Percentiles rank a stretch among this genome's conserved stretches.
Conservation (phyloP, 2,113 vertebrate genomes). For the Neomonachus schauinslandi region DNA sequence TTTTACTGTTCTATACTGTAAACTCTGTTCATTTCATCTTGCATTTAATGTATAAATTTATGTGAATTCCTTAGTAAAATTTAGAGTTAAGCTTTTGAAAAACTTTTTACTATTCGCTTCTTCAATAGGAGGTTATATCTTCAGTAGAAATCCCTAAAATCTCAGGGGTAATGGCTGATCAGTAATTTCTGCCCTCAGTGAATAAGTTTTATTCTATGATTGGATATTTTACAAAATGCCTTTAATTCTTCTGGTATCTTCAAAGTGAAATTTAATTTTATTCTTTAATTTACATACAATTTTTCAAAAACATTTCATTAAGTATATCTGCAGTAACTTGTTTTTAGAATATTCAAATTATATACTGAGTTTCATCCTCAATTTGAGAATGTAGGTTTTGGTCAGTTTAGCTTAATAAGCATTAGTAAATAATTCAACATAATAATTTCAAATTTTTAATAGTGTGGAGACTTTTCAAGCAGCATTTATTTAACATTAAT, state of each 20-base stretch:
- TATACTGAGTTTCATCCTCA: slow-evolving; percentile 26
- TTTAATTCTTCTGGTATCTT: slow-evolving; percentile 47
- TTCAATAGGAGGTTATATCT: background rate
- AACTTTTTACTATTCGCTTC: background rate
- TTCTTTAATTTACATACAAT: slow-evolving; percentile 11
- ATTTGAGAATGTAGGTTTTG: background rate
- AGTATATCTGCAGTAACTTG: background rate
- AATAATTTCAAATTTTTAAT: slow-evolving; percentile 25
- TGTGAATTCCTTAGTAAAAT: slow-evolving; percentile 39
- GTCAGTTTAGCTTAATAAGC: slow-evolving; percentile 20
- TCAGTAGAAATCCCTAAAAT: background rate
- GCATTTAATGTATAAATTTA: background rate
- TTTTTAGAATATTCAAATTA: slow-evolving; percentile 4
- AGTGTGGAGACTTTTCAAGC: background rate
- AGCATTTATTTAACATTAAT: slow-evolving; percentile 28
- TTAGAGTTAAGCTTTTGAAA: slow-evolving; percentile 47
- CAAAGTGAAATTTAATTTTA: slow-evolving; percentile 50
- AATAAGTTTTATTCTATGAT: background rate
- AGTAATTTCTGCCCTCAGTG: background rate
- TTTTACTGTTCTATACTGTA: background rate
- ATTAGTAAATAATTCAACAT: slow-evolving; percentile 17
- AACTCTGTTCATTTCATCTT: background rate
- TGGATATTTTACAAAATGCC: slow-evolving; percentile 4
- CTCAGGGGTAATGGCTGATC: background rate
- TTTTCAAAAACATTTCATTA: slow-evolving; percentile 44